These are phyloP conservation scores for Psittacara wagleri DNA, from an alignment of 2,113 vertebrate genomes.

Conservation along the genomic window DNA sequence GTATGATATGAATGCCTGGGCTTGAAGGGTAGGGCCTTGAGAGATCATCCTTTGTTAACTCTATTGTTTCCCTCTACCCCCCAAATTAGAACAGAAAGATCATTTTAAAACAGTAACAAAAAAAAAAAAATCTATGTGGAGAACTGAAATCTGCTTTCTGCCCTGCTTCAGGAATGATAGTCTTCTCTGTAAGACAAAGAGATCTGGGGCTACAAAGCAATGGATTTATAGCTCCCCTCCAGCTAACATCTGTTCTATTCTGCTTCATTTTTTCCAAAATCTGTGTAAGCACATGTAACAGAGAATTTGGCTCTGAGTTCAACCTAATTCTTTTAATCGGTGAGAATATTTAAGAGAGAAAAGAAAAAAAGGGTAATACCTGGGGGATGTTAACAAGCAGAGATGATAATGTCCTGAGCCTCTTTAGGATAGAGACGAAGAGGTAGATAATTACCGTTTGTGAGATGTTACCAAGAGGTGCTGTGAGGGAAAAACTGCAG, in stretches of 20 bases:
- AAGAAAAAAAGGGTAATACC: neutral
- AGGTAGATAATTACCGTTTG: neutral
- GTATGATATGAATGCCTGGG: neutral
- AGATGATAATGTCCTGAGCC: neutral
- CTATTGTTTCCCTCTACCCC: fast-evolving
- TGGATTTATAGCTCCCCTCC: neutral
- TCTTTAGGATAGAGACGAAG: neutral
- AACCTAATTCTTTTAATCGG: neutral
- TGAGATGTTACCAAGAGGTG: neutral
- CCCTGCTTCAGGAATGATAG: neutral
- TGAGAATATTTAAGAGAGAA: neutral
- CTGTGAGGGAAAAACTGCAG: neutral
- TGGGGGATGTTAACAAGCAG: neutral
- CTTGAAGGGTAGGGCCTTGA: neutral
- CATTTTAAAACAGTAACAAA: neutral
- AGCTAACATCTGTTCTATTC: neutral
- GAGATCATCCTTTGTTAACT: neutral
- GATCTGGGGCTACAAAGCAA: neutral
- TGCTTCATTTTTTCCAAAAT: neutral
- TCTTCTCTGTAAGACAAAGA: neutral
- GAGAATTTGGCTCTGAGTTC: neutral
- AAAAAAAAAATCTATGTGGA: neutral
- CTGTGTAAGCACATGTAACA: neutral
- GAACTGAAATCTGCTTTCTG: neutral
- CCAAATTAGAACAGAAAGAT: neutral